Conservation (phyloP, 2,113 vertebrate species). For the Chionomys nivalis region DNA sequence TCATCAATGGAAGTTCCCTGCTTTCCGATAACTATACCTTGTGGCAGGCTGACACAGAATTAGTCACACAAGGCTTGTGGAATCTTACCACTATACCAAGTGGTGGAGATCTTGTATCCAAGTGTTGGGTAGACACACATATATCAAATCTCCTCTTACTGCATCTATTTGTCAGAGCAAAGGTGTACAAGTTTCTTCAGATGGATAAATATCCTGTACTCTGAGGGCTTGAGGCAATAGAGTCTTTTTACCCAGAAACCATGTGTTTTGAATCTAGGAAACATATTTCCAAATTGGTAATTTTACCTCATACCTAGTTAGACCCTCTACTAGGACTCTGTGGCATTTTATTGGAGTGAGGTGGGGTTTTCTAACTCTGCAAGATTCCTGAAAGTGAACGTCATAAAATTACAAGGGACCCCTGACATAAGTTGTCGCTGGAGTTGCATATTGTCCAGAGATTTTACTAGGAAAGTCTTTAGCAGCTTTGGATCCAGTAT, state of each 20-base stretch:
- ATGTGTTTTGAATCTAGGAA: not conserved
- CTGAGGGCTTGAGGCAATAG: not conserved
- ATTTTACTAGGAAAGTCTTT: not conserved
- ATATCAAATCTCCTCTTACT: not conserved
- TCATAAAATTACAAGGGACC: fast-evolving
- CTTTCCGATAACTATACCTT: not conserved
- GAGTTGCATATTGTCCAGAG: not conserved
- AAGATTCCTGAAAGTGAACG: not conserved
- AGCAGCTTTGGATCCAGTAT: not conserved
- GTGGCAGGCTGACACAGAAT: not conserved
- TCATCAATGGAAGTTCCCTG: not conserved
- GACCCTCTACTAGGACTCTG: fast-evolving
- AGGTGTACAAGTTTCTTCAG: not conserved
- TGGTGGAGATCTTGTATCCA: not conserved
- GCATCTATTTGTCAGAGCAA: not conserved
- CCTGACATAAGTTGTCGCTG: no score
- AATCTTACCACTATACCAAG: not conserved
- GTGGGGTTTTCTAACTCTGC: not conserved
- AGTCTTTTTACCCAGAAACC: not conserved
- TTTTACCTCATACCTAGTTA: not conserved
- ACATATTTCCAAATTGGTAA: not conserved
- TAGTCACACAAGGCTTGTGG: not conserved
- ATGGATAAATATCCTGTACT: not conserved
- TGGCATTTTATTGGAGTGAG: not conserved
- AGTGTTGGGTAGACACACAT: not conserved